Conservation (phyloP, 2,113 vertebrate genomes). For the Brachyhypopomus occidentalis region DNA sequence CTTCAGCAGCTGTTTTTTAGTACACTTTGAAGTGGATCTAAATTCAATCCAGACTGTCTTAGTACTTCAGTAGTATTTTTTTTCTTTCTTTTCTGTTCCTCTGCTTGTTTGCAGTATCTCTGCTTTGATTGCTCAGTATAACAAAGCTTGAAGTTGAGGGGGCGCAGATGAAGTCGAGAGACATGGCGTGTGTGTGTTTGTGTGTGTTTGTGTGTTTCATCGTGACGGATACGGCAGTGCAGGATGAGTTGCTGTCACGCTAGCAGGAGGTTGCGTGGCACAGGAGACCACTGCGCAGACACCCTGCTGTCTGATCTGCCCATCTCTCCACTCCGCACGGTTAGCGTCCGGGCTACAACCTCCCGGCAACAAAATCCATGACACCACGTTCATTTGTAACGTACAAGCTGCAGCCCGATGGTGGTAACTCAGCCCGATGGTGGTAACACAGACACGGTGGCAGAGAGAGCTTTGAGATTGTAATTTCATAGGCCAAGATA, state of each 20-base stretch:
- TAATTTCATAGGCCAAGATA: no score
- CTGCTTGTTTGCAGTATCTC: neutral
- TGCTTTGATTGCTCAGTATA: neutral
- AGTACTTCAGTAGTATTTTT: neutral
- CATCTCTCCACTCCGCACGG: no score
- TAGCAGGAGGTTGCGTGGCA: constrained; percentile 65
- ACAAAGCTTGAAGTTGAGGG: neutral
- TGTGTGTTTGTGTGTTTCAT: constrained; percentile 31
- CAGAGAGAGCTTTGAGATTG: neutral
- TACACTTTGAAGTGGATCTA: neutral
- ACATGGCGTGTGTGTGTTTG: constrained; percentile 28
- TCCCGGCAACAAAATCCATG: neutral
- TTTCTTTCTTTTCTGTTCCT: neutral
- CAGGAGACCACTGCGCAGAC: constrained; percentile 62
- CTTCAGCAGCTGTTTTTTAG: neutral
- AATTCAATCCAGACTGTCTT: neutral
- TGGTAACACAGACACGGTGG: neutral
- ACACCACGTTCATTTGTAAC: constrained; percentile 67
- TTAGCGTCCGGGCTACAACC: neutral
- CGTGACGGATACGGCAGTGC: neutral
- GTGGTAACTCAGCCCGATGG: neutral
- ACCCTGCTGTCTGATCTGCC: constrained; percentile 46
- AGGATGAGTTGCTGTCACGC: constrained; percentile 65
- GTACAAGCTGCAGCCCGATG: constrained; percentile 38
- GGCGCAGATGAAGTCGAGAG: neutral